Base-by-base conservation (phyloP, 2,888 invertebrate genomes). In the Phengaris arion region DNA sequence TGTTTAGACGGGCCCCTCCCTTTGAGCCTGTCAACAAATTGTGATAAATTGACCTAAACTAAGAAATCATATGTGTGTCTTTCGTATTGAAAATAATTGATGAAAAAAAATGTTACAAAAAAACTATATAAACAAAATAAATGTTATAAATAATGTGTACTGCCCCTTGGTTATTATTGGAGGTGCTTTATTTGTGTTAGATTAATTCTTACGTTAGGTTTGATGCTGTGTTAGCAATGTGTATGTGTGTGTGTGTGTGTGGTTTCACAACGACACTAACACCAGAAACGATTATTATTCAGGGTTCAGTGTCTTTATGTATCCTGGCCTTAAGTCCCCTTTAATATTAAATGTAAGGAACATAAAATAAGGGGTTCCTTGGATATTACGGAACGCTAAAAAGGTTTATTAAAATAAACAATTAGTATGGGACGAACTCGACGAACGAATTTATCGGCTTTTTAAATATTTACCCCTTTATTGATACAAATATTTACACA, bases 51-150 rank as follows among this genome's bases (percentile, higher is more conserved):
- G 87, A 87, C 85, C 86, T 89, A 87, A 89, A 87, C 85, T 90
- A 91, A 91, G 88, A 79, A 86, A 91, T 89, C 88, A 86, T 85
- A 87, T 88, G 89, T 89, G 90, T 87, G 86, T 86, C 84, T 86
- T 90, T 90, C 86, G 81, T 90, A 88, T 87, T 85, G 82, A 89
- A 89, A 85, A 79, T 82, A 85, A 85, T 84, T 81, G 82, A 85
- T 82, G 84, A 89, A 88, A 90, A 89, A 86, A 83, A 83, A 81
- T 45, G 35, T 80, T 78, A 85, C 89, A 88, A 89, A 90, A 35
- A 87, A 83, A 81, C 82, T 81, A 81, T 83, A 82, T 81, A 83
- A 82, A 81, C 82, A 82, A 79, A 82, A 82, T 82, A 79, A 81
- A 83, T 82, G 81, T 80, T 80, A 80, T 80, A 78, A 79, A 80